phyloP scores from a whole-genome alignment of 2,888 invertebrate species.

The Terebella lapidaria region DNA sequence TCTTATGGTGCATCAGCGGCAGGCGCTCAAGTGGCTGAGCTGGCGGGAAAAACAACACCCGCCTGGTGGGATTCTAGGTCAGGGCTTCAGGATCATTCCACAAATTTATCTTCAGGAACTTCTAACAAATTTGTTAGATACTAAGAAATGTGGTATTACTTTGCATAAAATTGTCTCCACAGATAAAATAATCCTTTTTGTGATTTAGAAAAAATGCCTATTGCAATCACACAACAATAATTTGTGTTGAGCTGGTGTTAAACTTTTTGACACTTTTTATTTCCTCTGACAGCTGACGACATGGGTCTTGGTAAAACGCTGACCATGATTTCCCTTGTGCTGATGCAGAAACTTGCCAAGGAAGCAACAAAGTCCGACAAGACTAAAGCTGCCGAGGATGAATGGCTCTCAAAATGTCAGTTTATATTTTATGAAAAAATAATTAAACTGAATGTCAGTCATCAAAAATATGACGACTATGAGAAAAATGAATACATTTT shows the following conservation, averaged over 20 bases:
- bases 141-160: too few species aligned
- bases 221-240: too few species aligned
- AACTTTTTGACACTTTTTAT: too few species aligned
- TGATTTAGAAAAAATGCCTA: too few species aligned
- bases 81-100: neutral
- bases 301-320: constrained; percentile 59
- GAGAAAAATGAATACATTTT: too few species aligned
- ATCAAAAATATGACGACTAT: too few species aligned
- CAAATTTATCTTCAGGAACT: neutral
- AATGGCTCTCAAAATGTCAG: constrained; percentile 5
- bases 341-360: constrained; percentile 39
- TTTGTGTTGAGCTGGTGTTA: too few species aligned
- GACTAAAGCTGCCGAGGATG: neutral
- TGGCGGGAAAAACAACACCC: constrained; percentile 81
- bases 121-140: too few species aligned
- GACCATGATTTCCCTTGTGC: constrained; percentile 55
- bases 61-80: constrained; percentile 78
- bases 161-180: too few species aligned
- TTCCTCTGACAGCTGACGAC: constrained; percentile 52
- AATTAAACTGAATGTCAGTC: too few species aligned
- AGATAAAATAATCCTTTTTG: too few species aligned
- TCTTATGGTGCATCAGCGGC: constrained; percentile 78
- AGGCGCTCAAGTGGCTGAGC: constrained; percentile 79
- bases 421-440: too few species aligned
- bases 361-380: neutral